Base-by-base conservation (phyloP, 2,888 invertebrate genomes). In the Antheraea yamamai region DNA sequence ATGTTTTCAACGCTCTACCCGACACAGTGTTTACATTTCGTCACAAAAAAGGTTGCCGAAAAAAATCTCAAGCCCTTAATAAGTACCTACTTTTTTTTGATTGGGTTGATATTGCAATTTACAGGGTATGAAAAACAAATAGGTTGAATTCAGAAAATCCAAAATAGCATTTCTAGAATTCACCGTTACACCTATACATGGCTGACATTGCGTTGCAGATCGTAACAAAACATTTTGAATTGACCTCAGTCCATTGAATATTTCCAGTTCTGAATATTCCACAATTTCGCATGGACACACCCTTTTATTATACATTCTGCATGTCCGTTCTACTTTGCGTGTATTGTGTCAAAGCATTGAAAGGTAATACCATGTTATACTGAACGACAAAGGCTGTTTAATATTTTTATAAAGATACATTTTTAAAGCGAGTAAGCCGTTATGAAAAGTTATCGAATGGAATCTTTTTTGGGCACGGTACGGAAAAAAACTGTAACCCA, bases 301-400 rank as follows among this genome's bases (percentile, higher is more conserved):
- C 82, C 82, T 78, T 79, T 85, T 85, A 84, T 86, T 85, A 87
- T 85, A 87, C 85, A 82, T 80, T 82, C 78, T 79, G 79, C 77
- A 77, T 75, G 77, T 75, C 68, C 55, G 78, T 75, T 81, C 81
- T 78, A 75, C 76, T 82, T 81, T 81, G 74, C 78, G 77, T 72
- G 77, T 80, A 84, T 84, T 86, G 83, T 86, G 83, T 82, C 82
- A 82, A 81, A 81, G 81, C 80, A 79, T 68, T 76, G 80, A 83
- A 82, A 84, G 80, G 81, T 80, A 82, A 83, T 82, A 81, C 76
- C 74, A 79, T 80, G 73, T 70, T 47, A 70, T n/a, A 58, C 66
- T 70, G 75, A 74, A 73, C 73, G 74, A 70, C 61, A 61, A 72
- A n/a, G n/a, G 20, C 39, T 30, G 30, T 26, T 8, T 14, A 30